Evolutionary conservation across 2,113 vertebrate genomes (phyloP), one percentile per base, ranked within the genome.

Genomic region (Mustela lutreola): DNA sequence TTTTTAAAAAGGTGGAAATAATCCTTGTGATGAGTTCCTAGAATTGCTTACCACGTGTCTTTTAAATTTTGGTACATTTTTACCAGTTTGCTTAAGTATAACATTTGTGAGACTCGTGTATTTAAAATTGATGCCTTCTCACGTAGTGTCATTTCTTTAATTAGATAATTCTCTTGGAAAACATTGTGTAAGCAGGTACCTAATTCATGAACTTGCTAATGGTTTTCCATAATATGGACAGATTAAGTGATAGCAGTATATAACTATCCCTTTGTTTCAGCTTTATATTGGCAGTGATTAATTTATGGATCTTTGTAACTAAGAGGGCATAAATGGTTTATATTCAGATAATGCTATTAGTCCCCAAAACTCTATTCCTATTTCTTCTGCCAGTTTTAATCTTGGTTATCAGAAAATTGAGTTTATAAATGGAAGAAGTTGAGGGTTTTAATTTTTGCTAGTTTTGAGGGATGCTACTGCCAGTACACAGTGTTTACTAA

Each of bases 181-280:
- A 95, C 78, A 71, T 92, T 70, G 19, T 89, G 2, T 85, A 82
- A 93, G 42, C 28, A 70, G 39, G 26, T 80, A 0, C 33, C 4
- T 78, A n/a, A 70, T 31, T 94, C 70, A 94, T 93, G 76, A 92
- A 76, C 78, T 91, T 96, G 79, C 88, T 97, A 89, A 90, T 97
- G 95, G 42, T 92, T 91, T 97, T 89, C 62, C 9, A 48, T 58
- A 10, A 76, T 97, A 71, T 89, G 56, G 75, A 89, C 42, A 80
- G 94, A 97, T 81, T 93, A 93, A 97, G 60, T 89, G 89, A 94
- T 62, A 95, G 60, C 78, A 94, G 42, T 94, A 78, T 95, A 53
- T 83, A 85, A 95, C 89, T 85, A 81, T 92, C 78, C 82, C 39
- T 97, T 97, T 89, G n/a, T 95, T 96, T 96, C 70, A 87, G 42